Evolutionary conservation across 2,888 invertebrate genomes (phyloP), one percentile per base, ranked within the genome.

Genomic region (Dryobotodes eremita): DNA sequence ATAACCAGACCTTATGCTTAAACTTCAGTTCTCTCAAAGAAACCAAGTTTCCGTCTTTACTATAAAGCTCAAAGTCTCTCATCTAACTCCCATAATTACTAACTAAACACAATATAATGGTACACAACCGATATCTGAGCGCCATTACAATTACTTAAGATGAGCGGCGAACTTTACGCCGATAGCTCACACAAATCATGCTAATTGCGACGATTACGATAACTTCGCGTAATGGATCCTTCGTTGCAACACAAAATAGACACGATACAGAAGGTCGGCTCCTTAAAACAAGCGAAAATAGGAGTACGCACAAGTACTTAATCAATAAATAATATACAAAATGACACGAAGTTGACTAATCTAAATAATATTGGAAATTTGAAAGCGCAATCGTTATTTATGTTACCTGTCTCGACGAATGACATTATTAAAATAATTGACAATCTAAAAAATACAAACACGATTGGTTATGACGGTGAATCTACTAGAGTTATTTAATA

Each of bases 121-220:
- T 57, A 55, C 42, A 36, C 46, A 13, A 11, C 11, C 61, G 59
- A 70, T 84, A 84, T 59, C 72, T 48, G 26, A 57, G 61, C 36
- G 46, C 79, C 68, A 65, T 80, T 65, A 80, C 69, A 84, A 75
- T 75, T 36, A 36, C 31, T 36, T 72, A 72, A 71, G 71, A 50
- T n/a, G 46, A 55, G 75, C 70, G 46, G 17, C 23, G 26, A 76
- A 80, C 61, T 73, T 75, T 26, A 53, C 65, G 20, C 46, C 65
- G 64, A 69, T 80, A 72, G 23, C 48, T 79, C 23, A 66, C 76
- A 57, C 70, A 71, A 80, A 73, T 75, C 75, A 62, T 85, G 61
- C 11, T 85, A 73, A 82, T 82, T 78, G 75, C 71, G 57, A 42
- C 75, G 71, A 84, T 82, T 66, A 70, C 69, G 62, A 78, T 75